Evolutionary conservation across 2,888 invertebrate genomes (phyloP), one percentile per base, ranked within the genome.

Genomic region (Melinaea menophilus): DNA sequence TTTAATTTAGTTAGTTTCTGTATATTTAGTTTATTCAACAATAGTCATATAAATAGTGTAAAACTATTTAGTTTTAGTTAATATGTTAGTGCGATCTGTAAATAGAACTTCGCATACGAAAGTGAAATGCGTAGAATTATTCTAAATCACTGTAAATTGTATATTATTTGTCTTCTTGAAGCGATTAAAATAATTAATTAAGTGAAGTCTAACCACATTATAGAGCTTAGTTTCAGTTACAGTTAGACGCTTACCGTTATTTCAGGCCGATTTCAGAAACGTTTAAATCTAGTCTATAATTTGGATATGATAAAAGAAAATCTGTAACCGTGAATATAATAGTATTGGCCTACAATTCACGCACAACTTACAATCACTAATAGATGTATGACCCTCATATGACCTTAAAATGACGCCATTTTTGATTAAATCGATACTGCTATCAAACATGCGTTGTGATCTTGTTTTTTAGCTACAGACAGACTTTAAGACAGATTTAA

Each of bases 141-240:
- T 89, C 89, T 88, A 88, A 90, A 86, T 77, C 71, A 76, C 78
- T 87, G 88, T 90, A 89, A 86, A 88, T 72, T 88, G 88, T 90
- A 90, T 68, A 81, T 82, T 85, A 74, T 34, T 63, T 45, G 48
- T 56, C 47, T 56, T 61, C 51, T 67, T 55, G 47, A 59, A 57
- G 59, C 51, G 55, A 5, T 41, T 13, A n/a, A 7, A 46, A 9
- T 46, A 11, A 47, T 47, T 13, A 33, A 59, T 9, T 48, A 11
- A 54, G 51, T 31, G 11, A 31, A 47, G 45, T 33, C 45, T 55
- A 33, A 35, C 13, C 54, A 31, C 60, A 56, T 7, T 31, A 31
- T 7, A 2, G 9, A 31, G 22, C 4, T n/a, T 48, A 22, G 7
- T 9, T 22, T 51, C 3, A 51, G 51, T 22, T 51, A 31, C 22